Base-by-base conservation (phyloP, 2,797 vertebrate genomes). In the Phoebastria nigripes region DNA sequence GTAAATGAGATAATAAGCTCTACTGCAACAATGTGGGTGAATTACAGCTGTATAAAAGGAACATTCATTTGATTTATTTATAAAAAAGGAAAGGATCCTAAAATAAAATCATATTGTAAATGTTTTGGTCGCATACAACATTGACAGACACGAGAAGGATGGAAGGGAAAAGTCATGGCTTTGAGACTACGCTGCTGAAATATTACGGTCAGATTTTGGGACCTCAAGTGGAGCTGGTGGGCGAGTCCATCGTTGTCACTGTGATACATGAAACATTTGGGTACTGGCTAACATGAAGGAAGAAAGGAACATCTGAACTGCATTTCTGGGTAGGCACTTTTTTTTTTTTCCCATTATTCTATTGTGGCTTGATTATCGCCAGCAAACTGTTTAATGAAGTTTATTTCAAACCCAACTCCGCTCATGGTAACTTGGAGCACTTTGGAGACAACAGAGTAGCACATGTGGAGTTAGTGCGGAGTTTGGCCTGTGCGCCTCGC, bases 1-100 rank as follows among this genome's bases (percentile, higher is more conserved):
- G 79, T 92, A 97, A 98, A 97, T 94, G 96, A 96, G 95, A 96
- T 96, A 94, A 94, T 91, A 90, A 96, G 80, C 87, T 94, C 74
- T 61, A 35, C 15, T 82, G 78, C 91, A 95, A 97, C 93, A 95
- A 76, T 24, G 91, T 72, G 96, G 77, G 59, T 69, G 86, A 58
- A 65, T 76, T 93, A 74, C 46, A 72, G 71, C 90, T 77, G 65
- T 69, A 81, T 70, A 76, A 94, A 96, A 73, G 83, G 76, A 90
- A 86, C 80, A 72, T 44, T 88, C 55, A 29, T 74, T 89, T 90
- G 80, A 95, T 96, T 95, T 86, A 87, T 61, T 95, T 80, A 86
- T 78, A 93, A 90, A 97, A 92, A 93, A 63, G 65, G 82, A 73
- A 94, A 92, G 66, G 79, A 66, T 91, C 72, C 69, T 66, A 42